A percentile compares a stretch with the other conserved stretches of the same genome.
These are phyloP conservation scores for Thamnophis sirtalis DNA, from an alignment of 2,113 vertebrate genomes.

Conservation along the genomic window DNA sequence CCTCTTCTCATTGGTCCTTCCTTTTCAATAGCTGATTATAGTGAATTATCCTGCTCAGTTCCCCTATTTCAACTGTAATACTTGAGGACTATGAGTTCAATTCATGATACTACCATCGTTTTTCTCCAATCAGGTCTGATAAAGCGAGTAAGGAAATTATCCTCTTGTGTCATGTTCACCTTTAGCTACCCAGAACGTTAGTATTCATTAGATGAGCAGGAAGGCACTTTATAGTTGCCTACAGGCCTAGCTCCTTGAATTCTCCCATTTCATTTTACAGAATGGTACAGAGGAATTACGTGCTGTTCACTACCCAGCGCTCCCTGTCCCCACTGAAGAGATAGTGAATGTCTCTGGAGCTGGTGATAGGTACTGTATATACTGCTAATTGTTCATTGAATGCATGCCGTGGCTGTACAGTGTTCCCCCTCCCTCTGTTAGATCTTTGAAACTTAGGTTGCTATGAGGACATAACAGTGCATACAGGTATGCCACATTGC, in stretches of 20 bases:
- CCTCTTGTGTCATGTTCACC: background rate
- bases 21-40: background rate
- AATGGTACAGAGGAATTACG: constrained; percentile 61
- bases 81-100: background rate
- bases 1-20: background rate
- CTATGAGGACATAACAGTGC: constrained; percentile 46
- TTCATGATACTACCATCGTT: background rate
- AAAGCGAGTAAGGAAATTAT: background rate
- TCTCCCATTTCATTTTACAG: constrained; percentile 51
- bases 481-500: constrained; percentile 8
- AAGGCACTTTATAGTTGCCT: background rate
- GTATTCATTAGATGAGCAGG: background rate
- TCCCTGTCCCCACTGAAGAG: constrained; percentile 67
- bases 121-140: background rate
- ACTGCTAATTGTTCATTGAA: background rate
- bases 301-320: constrained; percentile 78
- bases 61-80: background rate
- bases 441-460: constrained; percentile 20
- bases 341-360: constrained; percentile 85
- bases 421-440: constrained; percentile 33
- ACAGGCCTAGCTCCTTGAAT: background rate
- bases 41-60: background rate
- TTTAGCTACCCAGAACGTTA: background rate
- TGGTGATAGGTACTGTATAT: constrained; percentile 79
- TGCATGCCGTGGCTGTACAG: background rate